Base-by-base conservation (phyloP, 1,140 invertebrate species). In the Bombus picipes region DNA sequence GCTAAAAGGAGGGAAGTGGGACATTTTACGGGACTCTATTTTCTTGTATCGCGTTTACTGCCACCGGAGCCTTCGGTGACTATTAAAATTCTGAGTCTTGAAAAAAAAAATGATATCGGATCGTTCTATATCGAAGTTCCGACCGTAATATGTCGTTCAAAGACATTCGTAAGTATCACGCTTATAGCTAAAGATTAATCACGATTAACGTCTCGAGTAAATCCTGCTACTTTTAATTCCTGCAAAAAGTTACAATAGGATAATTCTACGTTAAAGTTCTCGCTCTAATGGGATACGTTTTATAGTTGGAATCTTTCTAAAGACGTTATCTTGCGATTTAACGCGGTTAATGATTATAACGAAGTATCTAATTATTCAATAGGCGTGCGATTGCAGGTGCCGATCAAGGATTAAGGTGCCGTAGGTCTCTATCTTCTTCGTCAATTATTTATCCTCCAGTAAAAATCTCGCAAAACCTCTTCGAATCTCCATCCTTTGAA, bases 1-100 rank as follows among this genome's bases (percentile, higher is more conserved):
- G 62, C 37, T 78, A 65, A 78, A 78, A 78, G 59, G 75, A 78
- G 75, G 57, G 8, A 78, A 78, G 59, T 78, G 59, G 75, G 62
- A 78, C 75, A 62, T 65, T 77, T 77, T 77, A 77, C 75, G 75
- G 57, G 28, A 77, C 18, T 41, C 28, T 65, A 43, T 78, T 78
- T 65, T 78, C 59, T 65, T 32, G 37, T 59, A 59, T 34, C 32
- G 1, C 32, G 32, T 41, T 18, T 9, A 12, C 6, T 2, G 57
- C n/a, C 57, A 78, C 15, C 1, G 25, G 0, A 66, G 15, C 0
- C 15, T 66, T 66, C 15, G 34, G 13, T 32, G 15, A 32, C n/a
- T 66, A 8, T 18, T 66, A 32, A 66, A 66, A 18, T 66, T 66
- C 15, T 9, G 15, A 66, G 15, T 66, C 32, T 34, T 3, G 32